Evolutionary conservation across 2,888 invertebrate genomes (phyloP), one percentile per base, ranked within the genome.

Genomic region (Pandemis heparana): DNA sequence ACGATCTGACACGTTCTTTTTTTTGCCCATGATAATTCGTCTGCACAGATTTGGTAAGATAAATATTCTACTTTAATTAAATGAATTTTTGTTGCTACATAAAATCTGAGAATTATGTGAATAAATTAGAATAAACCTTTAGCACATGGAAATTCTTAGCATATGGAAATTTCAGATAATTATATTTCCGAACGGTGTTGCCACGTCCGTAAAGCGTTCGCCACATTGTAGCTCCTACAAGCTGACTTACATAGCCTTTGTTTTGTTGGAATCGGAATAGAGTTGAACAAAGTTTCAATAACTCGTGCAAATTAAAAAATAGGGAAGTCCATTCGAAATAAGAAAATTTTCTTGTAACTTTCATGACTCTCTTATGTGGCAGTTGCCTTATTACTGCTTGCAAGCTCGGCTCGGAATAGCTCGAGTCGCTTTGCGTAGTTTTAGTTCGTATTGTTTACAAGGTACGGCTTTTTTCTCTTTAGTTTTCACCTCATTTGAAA

Each of bases 1-100:
- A 86, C 38, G n/a, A 14, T 32, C 4, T 48, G n/a, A n/a, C 6
- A 14, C n/a, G 48, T n/a, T 48, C 6, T 5, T 41, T 41, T 41
- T 41, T 41, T 41, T 9, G 4, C 7, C 7, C 41, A 48, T 48
- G 7, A n/a, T 48, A n/a, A 48, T 14, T 48, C 9, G 8, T 53
- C 2, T 16, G n/a, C 53, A 16, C 48, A 48, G 48, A 43, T 43
- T 43, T 43, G 12, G 0, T 3, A 43, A 43, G 12, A 12, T 3
- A 43, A 43, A 5, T 10, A 43, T 12, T 43, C 3, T 4, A 12
- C 12, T 43, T 12, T 12, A 5, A 43, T 12, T 12, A 3, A 4
- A 43, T 43, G 4, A 3, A 12, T 43, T 5, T 12, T 3, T 10
- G 10, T 5, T 0, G 12, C 12, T 43, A 12, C 2, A 32, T 1